phyloP scores from a whole-genome alignment of 1,140 invertebrate genomes.

The Leucophenga varia region DNA sequence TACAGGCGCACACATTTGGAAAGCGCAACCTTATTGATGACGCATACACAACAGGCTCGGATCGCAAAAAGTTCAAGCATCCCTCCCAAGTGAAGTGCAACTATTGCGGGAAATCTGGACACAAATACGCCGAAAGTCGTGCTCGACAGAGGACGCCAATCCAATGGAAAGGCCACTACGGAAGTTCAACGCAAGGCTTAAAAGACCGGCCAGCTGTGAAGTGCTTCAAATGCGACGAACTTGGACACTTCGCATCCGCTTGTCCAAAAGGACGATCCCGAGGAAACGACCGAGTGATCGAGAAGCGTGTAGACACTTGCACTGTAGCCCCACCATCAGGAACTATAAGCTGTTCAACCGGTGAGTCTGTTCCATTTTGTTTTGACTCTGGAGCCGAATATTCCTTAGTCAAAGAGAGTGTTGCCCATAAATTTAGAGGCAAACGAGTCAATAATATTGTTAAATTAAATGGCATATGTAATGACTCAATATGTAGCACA shows the following conservation, averaged over 20 bases:
- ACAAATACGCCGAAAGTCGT: too few species aligned
- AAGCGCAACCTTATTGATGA: too few species aligned
- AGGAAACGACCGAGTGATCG: not conserved
- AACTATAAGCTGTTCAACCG: not conserved
- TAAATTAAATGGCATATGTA: constrained; percentile 4
- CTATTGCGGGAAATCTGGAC: not conserved
- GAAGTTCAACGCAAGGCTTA: too few species aligned
- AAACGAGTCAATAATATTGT: constrained; percentile 8
- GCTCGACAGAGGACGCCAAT: too few species aligned
- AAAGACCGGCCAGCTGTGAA: too few species aligned
- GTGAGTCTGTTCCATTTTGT: constrained; percentile 12
- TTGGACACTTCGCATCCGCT: not conserved
- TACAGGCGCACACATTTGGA: too few species aligned
- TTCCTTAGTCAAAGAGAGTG: constrained; percentile 1
- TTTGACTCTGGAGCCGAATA: constrained; percentile 8
- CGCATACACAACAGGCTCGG: too few species aligned
- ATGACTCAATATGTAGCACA: constrained; percentile 1
- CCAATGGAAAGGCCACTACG: too few species aligned
- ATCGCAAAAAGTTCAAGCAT: constrained; percentile 4
- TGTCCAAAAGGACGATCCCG: not conserved
- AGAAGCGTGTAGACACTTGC: not conserved
- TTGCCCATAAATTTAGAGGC: constrained; percentile 3
- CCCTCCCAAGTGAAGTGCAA: not conserved
- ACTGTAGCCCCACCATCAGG: not conserved
- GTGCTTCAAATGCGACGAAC: not conserved